Base-by-base conservation (phyloP, 2,888 invertebrate genomes). In the Anthrax anthrax region DNA sequence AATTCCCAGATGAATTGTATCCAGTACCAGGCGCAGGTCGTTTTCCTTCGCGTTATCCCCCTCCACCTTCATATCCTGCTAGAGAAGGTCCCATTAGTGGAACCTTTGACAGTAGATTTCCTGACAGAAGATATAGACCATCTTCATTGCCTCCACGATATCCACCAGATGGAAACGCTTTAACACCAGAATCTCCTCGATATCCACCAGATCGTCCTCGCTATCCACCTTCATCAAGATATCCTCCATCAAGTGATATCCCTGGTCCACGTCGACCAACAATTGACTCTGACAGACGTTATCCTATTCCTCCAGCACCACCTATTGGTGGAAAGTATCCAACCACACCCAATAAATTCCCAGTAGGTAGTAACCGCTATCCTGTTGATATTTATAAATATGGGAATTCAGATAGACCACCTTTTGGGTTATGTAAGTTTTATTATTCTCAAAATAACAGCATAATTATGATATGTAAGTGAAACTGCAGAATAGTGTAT, bases 391-490 rank as follows among this genome's bases (percentile, higher is more conserved):
- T 67, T 49, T 67, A 63, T 51, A 69, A 69, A 50, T 69, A 67
- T 53, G 76, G 75, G 32, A 76, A 76, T 57, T 69, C 73, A 2
- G 73, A 72, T 45, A 68, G 67, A 29, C 72, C 72, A 55, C 57
- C 58, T 37, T 71, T 73, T 40, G 50, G 58, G 19, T 67, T 69
- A 38, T 62, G 65, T 42, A 70, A 70, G 48, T 58, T 71, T 14
- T 37, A n/a, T 12, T 17, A 32, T 32, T 13, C 27, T 16, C 17
- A 17, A 32, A n/a, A 27, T 29, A 17, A 39, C 19, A 19, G 12
- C 18, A 38, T 17, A 39, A 27, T 27, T 40, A 27, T 16, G 10
- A 38, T 17, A n/a, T n/a, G n/a, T n/a, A n/a, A n/a, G n/a, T n/a
- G n/a, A n/a, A n/a, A n/a, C n/a, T n/a, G n/a, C n/a, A n/a, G n/a